These are phyloP conservation scores for Polymixis lichenea DNA, from an alignment of 2,888 invertebrate species.

Conservation along the genomic window DNA sequence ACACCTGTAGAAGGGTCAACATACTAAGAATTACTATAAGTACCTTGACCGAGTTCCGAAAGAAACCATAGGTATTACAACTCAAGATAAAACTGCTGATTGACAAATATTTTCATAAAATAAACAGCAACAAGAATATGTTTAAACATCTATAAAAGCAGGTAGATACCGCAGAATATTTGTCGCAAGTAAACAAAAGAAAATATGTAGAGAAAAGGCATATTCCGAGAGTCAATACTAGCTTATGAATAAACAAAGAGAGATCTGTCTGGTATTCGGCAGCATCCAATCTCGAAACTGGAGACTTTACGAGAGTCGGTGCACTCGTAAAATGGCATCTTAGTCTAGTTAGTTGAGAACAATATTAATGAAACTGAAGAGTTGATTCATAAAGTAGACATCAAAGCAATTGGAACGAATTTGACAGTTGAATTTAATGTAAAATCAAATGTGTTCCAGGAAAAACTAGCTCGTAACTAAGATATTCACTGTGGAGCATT, in stretches of 20 bases:
- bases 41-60: constrained; percentile 51
- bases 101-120: neutral
- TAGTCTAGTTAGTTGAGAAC: constrained; percentile 36
- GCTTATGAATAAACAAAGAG: constrained; percentile 61
- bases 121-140: neutral
- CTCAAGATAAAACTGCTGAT: constrained; percentile 14
- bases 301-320: constrained; percentile 60
- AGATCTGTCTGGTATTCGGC: constrained; percentile 38
- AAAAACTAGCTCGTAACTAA: neutral
- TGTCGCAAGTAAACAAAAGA: constrained; percentile 44
- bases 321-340: constrained; percentile 61
- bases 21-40: constrained; percentile 19
- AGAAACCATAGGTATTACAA: constrained; percentile 6
- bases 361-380: constrained; percentile 33
- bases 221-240: constrained; percentile 42
- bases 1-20: constrained; percentile 55
- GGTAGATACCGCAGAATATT: constrained; percentile 28
- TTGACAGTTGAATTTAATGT: constrained; percentile 1
- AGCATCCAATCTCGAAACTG: constrained; percentile 56
- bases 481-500: neutral
- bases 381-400: constrained; percentile 27
- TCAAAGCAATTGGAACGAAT: constrained; percentile 29
- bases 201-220: constrained; percentile 35
- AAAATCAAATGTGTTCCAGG: constrained; percentile 6
- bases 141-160: neutral